Percentiles rank a stretch among this genome's conserved stretches.
Conservation (phyloP, 1,140 invertebrate species). For the Hyphantria cunea region DNA sequence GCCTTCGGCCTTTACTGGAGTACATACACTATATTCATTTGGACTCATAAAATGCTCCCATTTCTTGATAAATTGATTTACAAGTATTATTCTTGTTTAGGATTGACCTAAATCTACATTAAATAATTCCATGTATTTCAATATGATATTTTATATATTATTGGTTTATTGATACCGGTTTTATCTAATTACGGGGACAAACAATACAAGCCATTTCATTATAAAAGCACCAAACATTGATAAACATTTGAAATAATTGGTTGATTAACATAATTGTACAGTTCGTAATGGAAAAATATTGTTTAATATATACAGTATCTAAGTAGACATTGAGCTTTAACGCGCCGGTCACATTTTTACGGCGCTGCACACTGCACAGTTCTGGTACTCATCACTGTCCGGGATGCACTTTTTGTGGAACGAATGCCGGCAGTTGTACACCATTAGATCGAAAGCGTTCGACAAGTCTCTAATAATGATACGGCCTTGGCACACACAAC, state of each 20-base stretch:
- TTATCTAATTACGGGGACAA: slow-evolving; percentile 40
- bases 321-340: slow-evolving; percentile 39
- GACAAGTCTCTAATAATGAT: slow-evolving; percentile 85
- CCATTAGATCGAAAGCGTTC: slow-evolving; percentile 87
- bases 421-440: slow-evolving; percentile 95
- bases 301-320: slow-evolving; percentile 35
- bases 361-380: slow-evolving; percentile 85
- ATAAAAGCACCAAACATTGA: slow-evolving; percentile 53
- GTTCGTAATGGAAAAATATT: slow-evolving; percentile 32
- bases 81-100: too few species aligned
- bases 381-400: slow-evolving; percentile 66
- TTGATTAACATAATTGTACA: slow-evolving; percentile 32
- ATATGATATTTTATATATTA: background rate
- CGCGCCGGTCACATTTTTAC: slow-evolving; percentile 65
- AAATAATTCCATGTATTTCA: background rate
- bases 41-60: too few species aligned
- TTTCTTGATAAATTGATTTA: too few species aligned
- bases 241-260: slow-evolving; percentile 19
- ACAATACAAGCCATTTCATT: slow-evolving; percentile 53
- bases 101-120: too few species aligned
- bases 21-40: too few species aligned
- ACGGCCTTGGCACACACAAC: slow-evolving; percentile 88
- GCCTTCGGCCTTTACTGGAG: too few species aligned
- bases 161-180: slow-evolving; percentile 10
- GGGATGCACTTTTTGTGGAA: slow-evolving; percentile 94